Evolutionary conservation across 1,140 invertebrate genomes (phyloP).

Genomic region (Zaprionus nigranus): DNA sequence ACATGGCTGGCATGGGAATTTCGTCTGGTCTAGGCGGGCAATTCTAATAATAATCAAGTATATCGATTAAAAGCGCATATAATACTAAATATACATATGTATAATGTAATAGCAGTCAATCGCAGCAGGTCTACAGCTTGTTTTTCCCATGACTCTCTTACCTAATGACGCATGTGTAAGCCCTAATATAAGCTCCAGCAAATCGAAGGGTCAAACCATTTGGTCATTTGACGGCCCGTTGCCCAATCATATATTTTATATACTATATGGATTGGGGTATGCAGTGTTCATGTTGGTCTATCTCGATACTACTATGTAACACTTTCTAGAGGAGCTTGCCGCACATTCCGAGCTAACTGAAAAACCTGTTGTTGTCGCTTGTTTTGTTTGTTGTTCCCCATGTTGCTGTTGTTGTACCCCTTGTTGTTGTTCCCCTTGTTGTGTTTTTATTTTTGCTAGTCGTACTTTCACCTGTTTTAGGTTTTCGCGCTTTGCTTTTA

Average conservation of each 20-base stretch:
- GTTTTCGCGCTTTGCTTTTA: conserved; percentile 40
- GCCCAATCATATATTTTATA: conserved; percentile 30
- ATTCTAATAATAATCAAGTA: conserved; percentile 1
- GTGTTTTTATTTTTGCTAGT: conserved; percentile 49
- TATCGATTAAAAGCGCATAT: neutral
- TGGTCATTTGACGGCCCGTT: conserved; percentile 19
- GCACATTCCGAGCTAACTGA: conserved; percentile 45
- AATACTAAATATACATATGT: neutral
- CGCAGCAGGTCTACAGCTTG: neutral
- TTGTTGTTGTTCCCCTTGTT: conserved; percentile 21
- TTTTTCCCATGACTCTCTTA: neutral
- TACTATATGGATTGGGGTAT: conserved; percentile 1
- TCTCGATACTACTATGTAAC: conserved; percentile 42
- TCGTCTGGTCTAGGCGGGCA: too few relatives aligned
- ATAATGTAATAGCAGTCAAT: neutral
- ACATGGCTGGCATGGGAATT: neutral
- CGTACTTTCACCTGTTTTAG: conserved; percentile 61
- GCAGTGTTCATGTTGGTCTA: too few relatives aligned
- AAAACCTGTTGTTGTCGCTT: conserved; percentile 51
- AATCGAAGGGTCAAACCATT: conserved; percentile 18
- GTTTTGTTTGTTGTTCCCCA: conserved; percentile 24
- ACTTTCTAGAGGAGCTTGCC: conserved; percentile 52
- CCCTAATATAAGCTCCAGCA: conserved; percentile 9
- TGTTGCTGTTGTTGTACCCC: neutral
- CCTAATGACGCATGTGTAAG: conserved; percentile 10